Conservation (phyloP, 2,797 vertebrate genomes). For the Halcyon leucocephala region DNA sequence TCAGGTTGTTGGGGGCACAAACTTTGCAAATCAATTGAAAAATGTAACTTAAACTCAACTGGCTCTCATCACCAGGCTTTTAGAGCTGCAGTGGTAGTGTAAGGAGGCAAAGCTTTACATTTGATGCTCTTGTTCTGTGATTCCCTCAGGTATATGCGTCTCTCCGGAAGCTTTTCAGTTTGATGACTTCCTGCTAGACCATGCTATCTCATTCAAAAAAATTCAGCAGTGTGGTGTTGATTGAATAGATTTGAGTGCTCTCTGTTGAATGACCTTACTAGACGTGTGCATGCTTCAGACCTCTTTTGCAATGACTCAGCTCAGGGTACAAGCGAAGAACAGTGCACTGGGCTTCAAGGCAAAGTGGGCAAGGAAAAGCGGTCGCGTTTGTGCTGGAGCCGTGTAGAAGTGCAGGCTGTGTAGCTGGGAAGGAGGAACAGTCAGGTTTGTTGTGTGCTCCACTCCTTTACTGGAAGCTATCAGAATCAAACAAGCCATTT, state of each 20-base stretch:
- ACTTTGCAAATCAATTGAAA: background rate
- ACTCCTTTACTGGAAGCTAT: background rate
- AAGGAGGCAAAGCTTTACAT: background rate
- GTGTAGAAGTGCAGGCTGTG: background rate
- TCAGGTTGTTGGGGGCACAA: background rate
- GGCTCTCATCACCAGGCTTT: background rate
- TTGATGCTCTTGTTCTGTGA: accelerated
- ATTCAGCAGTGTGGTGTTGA: accelerated
- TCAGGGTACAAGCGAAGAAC: background rate
- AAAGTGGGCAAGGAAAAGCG: background rate
- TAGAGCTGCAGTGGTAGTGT: background rate
- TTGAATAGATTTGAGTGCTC: background rate
- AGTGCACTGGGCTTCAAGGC: background rate
- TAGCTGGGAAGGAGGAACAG: background rate
- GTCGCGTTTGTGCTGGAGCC: background rate
- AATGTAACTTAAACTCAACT: accelerated
- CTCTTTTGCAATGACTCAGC: background rate
- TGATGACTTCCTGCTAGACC: background rate
- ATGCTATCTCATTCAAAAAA: background rate
- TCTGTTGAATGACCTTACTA: background rate
- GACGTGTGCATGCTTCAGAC: background rate
- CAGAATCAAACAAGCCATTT: background rate
- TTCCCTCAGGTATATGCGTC: background rate
- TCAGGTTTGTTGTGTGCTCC: background rate
- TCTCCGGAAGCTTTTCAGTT: background rate